Evolutionary conservation across 2,888 invertebrate genomes (phyloP).

Genomic region (Choreutis nemorana): DNA sequence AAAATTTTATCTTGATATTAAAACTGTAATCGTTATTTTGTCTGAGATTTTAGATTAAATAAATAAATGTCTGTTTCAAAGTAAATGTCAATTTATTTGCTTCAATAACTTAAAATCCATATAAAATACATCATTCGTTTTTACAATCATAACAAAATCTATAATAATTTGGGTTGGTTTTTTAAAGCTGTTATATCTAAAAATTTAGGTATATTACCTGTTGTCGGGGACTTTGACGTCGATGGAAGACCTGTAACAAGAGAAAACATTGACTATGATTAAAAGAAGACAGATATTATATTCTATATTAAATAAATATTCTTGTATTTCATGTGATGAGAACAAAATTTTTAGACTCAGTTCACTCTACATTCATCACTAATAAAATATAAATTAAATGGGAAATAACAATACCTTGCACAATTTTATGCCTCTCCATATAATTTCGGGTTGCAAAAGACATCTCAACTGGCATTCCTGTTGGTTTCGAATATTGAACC

Average conservation of each 20-base stretch:
- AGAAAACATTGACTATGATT: too few relatives aligned
- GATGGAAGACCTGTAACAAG: constrained; percentile 25
- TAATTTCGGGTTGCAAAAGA: constrained; percentile 77
- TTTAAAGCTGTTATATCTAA: constrained; percentile 74
- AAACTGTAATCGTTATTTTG: too few relatives aligned
- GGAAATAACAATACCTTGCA: constrained; percentile 36
- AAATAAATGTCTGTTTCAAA: constrained; percentile 64
- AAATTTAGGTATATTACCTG: constrained; percentile 60
- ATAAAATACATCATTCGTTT: constrained; percentile 4
- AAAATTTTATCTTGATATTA: constrained; percentile 36
- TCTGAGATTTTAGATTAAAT: constrained; percentile 36
- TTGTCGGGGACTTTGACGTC: constrained; percentile 17
- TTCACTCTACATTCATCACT: neutral
- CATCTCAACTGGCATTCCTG: constrained; percentile 60
- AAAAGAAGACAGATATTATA: too few relatives aligned
- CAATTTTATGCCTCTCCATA: constrained; percentile 72
- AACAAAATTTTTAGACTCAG: neutral
- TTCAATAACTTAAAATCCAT: constrained; percentile 12
- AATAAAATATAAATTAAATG: neutral
- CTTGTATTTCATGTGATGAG: too few relatives aligned
- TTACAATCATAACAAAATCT: constrained; percentile 10
- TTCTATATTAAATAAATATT: neutral
- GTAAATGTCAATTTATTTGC: constrained; percentile 26
- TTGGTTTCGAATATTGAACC: constrained; percentile 12
- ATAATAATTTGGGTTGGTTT: constrained; percentile 72